Evolutionary conservation across 2,113 vertebrate genomes (phyloP).

Genomic region (Balaenoptera acutorostrata): DNA sequence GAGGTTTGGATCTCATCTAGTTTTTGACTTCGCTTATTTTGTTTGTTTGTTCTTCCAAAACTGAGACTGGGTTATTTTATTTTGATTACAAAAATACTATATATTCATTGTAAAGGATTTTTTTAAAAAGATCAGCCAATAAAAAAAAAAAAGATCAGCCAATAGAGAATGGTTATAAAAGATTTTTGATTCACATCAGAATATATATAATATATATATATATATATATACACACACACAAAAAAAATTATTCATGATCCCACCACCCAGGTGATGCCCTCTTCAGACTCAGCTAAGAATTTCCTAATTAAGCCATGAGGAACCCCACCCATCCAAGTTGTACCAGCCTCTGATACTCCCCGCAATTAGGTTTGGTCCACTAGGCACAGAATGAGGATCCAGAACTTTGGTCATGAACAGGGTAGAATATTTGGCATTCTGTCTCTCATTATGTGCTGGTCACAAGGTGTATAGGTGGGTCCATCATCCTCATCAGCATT

Average conservation of each 20-base stretch:
- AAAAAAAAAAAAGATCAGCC: not conserved
- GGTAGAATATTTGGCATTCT: not conserved
- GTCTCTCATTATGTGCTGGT: not conserved
- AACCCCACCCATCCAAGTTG: not conserved
- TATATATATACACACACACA: not conserved
- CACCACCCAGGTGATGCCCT: not conserved
- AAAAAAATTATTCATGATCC: not conserved
- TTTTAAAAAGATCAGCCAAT: not conserved
- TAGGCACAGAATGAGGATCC: not conserved
- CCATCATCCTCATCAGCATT: not conserved
- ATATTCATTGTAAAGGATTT: not conserved
- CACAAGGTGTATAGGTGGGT: not conserved
- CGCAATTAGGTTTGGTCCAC: not conserved
- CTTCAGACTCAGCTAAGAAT: not conserved
- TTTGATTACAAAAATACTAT: slow-evolving; percentile 1
- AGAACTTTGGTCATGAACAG: not conserved
- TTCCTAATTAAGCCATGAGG: not conserved
- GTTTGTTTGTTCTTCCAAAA: slow-evolving; percentile 18
- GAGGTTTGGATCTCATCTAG: slow-evolving; percentile 1
- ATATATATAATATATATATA: not conserved
- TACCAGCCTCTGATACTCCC: not conserved
- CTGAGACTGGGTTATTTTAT: not conserved
- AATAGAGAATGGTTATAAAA: not conserved
- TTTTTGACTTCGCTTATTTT: not conserved
- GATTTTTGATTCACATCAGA: not conserved